phyloP scores from a whole-genome alignment of 1,140 invertebrate genomes.

The Drosophila sp. region DNA sequence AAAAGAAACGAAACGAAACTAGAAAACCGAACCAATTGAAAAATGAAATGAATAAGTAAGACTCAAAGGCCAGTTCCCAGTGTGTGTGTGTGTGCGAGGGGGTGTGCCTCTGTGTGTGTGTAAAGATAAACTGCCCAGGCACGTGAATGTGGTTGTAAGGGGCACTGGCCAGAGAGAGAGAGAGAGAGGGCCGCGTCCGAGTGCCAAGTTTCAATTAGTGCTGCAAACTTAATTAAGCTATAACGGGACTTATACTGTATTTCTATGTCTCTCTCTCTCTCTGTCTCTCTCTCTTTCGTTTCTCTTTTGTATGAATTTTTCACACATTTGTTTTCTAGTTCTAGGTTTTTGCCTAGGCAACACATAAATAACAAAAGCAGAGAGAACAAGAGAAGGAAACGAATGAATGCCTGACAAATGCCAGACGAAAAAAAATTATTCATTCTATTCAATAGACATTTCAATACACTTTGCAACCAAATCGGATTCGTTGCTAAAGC shows the following conservation, averaged over 20 bases:
- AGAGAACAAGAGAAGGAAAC: not conserved
- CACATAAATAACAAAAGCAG: constrained; percentile 59
- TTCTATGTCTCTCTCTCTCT: constrained; percentile 13
- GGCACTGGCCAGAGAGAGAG: not conserved
- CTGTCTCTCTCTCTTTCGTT: not conserved
- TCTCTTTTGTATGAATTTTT: constrained; percentile 5
- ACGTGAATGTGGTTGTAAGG: constrained; percentile 49
- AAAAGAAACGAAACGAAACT: not conserved
- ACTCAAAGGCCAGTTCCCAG: constrained; percentile 44
- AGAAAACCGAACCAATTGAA: constrained; percentile 9
- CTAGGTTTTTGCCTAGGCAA: constrained; percentile 24
- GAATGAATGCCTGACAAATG: constrained; percentile 36
- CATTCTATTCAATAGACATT: not conserved
- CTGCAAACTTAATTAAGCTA: constrained; percentile 74
- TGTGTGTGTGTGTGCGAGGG: not conserved
- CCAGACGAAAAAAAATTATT: constrained; percentile 24
- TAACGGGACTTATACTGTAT: constrained; percentile 35
- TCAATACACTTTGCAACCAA: not conserved
- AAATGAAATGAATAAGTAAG: constrained; percentile 11
- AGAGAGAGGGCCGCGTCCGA: constrained; percentile 6
- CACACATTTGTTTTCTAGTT: constrained; percentile 10
- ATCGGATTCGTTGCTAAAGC: not conserved
- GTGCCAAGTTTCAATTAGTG: constrained; percentile 73
- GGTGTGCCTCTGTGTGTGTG: constrained; percentile 47
- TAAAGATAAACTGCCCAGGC: constrained; percentile 59